A percentile compares a stretch with the other conserved stretches of the same genome.
Conservation (phyloP, 2,113 vertebrate species). For the Colinus virginianus region DNA sequence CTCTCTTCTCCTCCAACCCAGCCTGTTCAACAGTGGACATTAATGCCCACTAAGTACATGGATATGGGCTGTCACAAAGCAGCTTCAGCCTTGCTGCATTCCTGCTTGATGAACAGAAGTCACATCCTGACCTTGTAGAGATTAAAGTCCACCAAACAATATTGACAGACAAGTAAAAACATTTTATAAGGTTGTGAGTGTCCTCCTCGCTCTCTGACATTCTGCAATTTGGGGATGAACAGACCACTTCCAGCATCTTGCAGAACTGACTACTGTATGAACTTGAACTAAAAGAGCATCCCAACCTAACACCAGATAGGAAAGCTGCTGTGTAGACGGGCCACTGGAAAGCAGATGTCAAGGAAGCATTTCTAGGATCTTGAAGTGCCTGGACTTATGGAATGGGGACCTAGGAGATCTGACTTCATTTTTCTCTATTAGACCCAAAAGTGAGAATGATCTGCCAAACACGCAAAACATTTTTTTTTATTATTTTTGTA, state of each 20-base stretch:
- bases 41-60: fast-evolving
- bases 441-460: neutral
- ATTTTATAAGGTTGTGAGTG: neutral
- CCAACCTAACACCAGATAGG: neutral
- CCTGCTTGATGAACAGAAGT: neutral
- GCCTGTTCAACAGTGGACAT: neutral
- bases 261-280: neutral
- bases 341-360: neutral
- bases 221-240: neutral
- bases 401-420: neutral
- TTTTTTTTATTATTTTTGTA: neutral
- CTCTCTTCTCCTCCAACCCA: neutral
- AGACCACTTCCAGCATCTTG: neutral
- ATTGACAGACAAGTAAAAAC: neutral
- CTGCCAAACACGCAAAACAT: neutral
- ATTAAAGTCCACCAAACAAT: neutral
- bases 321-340: neutral
- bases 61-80: neutral
- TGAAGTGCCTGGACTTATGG: neutral
- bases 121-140: neutral
- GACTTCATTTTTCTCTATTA: neutral
- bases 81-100: fast-evolving
- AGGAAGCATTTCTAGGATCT: neutral
- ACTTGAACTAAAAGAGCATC: neutral
- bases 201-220: fast-evolving